Evolutionary conservation across 2,113 vertebrate species (phyloP).

Genomic region (Anhinga anhinga): DNA sequence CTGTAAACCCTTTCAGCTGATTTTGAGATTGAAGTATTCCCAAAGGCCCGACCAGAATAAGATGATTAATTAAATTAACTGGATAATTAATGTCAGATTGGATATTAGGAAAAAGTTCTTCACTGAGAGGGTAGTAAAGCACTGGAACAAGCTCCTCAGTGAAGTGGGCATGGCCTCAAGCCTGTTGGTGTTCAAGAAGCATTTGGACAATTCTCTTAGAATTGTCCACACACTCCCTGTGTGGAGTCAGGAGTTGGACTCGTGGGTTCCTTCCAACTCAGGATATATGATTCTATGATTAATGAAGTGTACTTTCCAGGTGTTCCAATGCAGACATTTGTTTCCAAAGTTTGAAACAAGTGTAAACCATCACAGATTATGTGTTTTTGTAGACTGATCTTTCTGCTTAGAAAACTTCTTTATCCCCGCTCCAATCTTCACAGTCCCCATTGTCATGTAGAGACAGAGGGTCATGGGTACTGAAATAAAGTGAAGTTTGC

Average conservation of each 20-base stretch:
- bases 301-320: background rate
- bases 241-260: background rate
- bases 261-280: background rate
- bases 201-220: background rate
- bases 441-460: fast-evolving
- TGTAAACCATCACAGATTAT: background rate
- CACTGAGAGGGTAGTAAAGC: background rate
- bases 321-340: background rate
- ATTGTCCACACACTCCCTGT: too few species aligned
- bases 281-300: background rate
- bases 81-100: background rate
- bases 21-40: background rate
- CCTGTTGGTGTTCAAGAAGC: background rate
- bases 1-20: background rate
- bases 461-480: background rate
- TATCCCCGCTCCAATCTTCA: background rate
- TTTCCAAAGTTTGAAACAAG: background rate
- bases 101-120: background rate
- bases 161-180: background rate
- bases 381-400: background rate
- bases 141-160: background rate
- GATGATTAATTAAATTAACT: background rate
- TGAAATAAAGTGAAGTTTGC: background rate
- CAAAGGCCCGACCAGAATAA: background rate
- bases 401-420: background rate